A percentile compares a stretch with the other conserved stretches of the same genome.
Evolutionary conservation across 2,113 vertebrate genomes (phyloP).

Genomic region (Passer montanus): DNA sequence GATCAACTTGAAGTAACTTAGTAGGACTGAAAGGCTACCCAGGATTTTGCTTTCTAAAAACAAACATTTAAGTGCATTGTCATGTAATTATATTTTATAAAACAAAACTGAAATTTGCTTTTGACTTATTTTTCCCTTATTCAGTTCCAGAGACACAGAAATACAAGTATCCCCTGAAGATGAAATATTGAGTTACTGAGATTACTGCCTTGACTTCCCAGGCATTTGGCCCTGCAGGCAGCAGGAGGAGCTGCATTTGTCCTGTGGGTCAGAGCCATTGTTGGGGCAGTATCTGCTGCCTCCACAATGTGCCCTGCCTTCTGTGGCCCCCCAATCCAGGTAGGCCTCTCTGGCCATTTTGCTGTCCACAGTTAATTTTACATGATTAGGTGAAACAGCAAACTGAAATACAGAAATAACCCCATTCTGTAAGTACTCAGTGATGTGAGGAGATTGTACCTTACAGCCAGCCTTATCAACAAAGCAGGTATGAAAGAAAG

Average conservation of each 20-base stretch:
- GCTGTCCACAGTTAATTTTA: not conserved
- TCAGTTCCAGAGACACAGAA: not conserved
- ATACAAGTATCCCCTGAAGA: not conserved
- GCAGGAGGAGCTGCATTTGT: not conserved
- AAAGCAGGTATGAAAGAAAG: slow-evolving; percentile 15
- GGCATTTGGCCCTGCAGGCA: rapidly evolving
- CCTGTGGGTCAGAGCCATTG: rapidly evolving
- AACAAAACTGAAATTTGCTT: not conserved
- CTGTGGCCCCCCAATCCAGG: no score
- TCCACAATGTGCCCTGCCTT: not conserved
- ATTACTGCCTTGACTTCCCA: not conserved
- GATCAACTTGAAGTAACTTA: not conserved
- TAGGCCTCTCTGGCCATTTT: not conserved
- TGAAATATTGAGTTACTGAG: not conserved
- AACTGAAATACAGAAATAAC: not conserved
- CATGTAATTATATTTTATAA: not conserved
- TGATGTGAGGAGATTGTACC: not conserved
- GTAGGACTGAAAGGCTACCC: not conserved
- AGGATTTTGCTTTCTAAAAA: not conserved
- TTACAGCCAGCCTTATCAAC: not conserved
- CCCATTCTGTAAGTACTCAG: not conserved
- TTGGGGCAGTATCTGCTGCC: not conserved
- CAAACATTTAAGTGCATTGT: not conserved
- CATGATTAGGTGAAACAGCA: not conserved
- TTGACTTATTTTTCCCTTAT: not conserved